Conservation (phyloP, 2,888 invertebrate genomes). For the Holacanthella duospinosa region DNA sequence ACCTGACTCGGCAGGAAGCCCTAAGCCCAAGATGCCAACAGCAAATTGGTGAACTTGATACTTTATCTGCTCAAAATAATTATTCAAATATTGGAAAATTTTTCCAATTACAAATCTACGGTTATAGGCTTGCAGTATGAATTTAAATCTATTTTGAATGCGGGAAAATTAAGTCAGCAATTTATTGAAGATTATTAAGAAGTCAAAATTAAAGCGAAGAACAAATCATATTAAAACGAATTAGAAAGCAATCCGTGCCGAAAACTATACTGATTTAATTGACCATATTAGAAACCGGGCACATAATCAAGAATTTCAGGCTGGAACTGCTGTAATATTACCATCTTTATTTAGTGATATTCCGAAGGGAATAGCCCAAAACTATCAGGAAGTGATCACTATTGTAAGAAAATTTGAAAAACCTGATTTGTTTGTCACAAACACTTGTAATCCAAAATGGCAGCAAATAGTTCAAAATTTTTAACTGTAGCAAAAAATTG, state of each 20-base stretch:
- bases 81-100: not conserved
- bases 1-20: not conserved
- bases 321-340: slow-evolving; percentile 39
- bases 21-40: not conserved
- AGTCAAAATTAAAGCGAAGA: slow-evolving; percentile 38
- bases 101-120: slow-evolving; percentile 24
- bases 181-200: slow-evolving; percentile 38
- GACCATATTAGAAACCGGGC: slow-evolving; percentile 10
- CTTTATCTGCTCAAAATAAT: not conserved
- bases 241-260: slow-evolving; percentile 36
- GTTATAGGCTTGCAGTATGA: slow-evolving; percentile 16
- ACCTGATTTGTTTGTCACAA: slow-evolving; percentile 43
- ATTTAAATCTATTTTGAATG: slow-evolving; percentile 36
- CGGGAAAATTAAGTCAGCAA: slow-evolving; percentile 38
- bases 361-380: slow-evolving; percentile 40
- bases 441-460: slow-evolving; percentile 44
- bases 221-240: slow-evolving; percentile 34
- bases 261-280: slow-evolving; percentile 28
- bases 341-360: slow-evolving; percentile 40
- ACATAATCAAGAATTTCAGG: slow-evolving; percentile 7
- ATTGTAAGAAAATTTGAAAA: slow-evolving; percentile 42
- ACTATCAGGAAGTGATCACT: slow-evolving; percentile 43
- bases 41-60: not conserved
- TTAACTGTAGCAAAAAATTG: slow-evolving; percentile 28
- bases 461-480: slow-evolving; percentile 40